Base-by-base conservation (phyloP, 2,888 invertebrate species). In the Drosophila greeni region DNA sequence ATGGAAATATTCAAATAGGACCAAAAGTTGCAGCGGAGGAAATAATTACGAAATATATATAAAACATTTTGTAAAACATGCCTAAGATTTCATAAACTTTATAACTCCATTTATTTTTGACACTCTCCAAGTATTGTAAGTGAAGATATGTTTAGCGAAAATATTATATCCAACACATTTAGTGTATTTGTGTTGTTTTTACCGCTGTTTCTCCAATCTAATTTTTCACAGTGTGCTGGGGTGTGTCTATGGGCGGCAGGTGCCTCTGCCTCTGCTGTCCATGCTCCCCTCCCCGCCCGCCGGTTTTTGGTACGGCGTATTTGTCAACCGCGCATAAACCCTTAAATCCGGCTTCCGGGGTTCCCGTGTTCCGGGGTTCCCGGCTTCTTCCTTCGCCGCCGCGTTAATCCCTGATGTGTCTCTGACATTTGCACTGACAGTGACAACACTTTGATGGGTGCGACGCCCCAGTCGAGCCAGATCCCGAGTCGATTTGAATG, bases 381-480 rank as follows among this genome's bases (percentile, higher is more conserved):
- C 33, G 47, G 34, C 56, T 36, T 47, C 55, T 58, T 54, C 39
- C 70, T 40, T 52, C 72, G 62, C 60, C 69, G 59, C 54, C 79
- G 80, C 73, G 82, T 84, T 87, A 87, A 87, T 88, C 88, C 87
- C 86, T 86, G 87, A 86, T 82, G 84, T 87, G 88, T 87, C 86
- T 86, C 73, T 87, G 88, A 82, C 85, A 86, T 85, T 85, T 75
- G 84, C 86, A 85, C 85, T 87, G 87, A 87, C 86, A 87, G 86
- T 88, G 87, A 87, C 88, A 88, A 86, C 85, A 87, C 88, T 87
- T 88, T 87, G 87, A 87, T 87, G 87, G 82, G 80, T 53, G 69
- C 68, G 66, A 69, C 61, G 52, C 43, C 68, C 76, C 65, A 54
- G 37, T 66, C 31, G 48, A 54, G 67, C 52, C 66, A 48, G 48